Base-by-base conservation (phyloP, 2,797 vertebrate species). In the Zalophus californianus region DNA sequence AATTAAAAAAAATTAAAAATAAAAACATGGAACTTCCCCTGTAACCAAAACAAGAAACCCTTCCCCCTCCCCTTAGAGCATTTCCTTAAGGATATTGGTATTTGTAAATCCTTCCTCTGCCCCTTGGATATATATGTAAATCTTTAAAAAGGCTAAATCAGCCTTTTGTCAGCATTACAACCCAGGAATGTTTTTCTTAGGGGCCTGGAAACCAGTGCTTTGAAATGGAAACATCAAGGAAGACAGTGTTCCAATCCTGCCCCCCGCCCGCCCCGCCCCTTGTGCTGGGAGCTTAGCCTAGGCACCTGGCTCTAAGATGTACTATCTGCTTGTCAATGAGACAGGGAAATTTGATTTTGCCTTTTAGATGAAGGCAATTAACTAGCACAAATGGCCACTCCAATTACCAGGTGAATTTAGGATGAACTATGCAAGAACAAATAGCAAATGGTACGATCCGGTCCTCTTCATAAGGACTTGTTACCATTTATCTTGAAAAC, bases 1-100 rank as follows among this genome's bases (percentile, higher is more conserved):
- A 66, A 66, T 66, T 1, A 14, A 16, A 64, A 64, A 64, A 64
- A 64, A 32, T 29, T 14, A 64, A 64, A 64, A 64, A 15, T 64
- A 66, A 73, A 44, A 44, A 44, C 41, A 41, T 11, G 84, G 35
- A 70, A 60, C 27, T 72, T 79, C 73, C 41, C 64, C 64, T 88
- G 9, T 54, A 72, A 27, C 85, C 44, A 52, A 82, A 73, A 73
- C 27, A 15, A 15, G 38, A 73, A 38, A 73, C 70, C 35, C 15
- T 38, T 23, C 20, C 38, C 38, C 77, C 41, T 32, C 72, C 48
- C 66, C 44, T 73, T 88, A 88, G 10, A 52, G 66, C 8, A 80
- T 23, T 87, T 80, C 52, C 75, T 93, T 80, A 44, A 94, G 25
- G 82, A 82, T 80, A 94, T 21, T 62, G 68, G 54, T 78, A 50